Conservation (phyloP, 2,888 invertebrate species). For the Iselma pallidipennis region DNA sequence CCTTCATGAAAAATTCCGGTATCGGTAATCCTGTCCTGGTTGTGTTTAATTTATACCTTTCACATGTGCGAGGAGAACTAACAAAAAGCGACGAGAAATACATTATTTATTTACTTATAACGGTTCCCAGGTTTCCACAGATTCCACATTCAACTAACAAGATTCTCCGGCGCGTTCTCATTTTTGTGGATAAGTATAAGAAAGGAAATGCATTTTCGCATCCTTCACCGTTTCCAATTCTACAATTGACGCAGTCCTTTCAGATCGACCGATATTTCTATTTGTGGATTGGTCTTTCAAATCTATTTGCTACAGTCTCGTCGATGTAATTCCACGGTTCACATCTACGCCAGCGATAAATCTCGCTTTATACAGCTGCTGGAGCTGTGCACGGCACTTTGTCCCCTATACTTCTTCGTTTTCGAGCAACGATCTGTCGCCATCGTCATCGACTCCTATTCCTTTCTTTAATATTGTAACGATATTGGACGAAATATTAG, state of each 20-base stretch:
- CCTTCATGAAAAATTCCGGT: not conserved
- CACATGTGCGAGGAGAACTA: not conserved
- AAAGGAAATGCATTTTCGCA: conserved; percentile 10
- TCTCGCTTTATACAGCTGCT: conserved; percentile 46
- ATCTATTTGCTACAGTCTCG: conserved; percentile 49
- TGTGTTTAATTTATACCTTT: not conserved
- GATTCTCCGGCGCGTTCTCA: not conserved
- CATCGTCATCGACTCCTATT: conserved; percentile 17
- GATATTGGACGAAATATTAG: conserved; percentile 13
- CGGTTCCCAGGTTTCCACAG: not conserved
- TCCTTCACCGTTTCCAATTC: conserved; percentile 18
- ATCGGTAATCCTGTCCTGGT: not conserved
- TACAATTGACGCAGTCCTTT: conserved; percentile 42
- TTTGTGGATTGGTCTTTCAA: conserved; percentile 47
- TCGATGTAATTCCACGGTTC: conserved; percentile 49
- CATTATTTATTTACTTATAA: not conserved
- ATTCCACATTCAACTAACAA: not conserved
- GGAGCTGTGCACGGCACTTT: conserved; percentile 22
- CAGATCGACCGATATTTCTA: conserved; percentile 48
- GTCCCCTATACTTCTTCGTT: conserved; percentile 16
- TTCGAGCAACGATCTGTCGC: conserved; percentile 18
- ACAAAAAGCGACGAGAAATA: not conserved
- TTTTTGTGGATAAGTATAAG: conserved; percentile 4
- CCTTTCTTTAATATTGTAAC: conserved; percentile 24
- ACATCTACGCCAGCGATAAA: conserved; percentile 49